Evolutionary conservation across 2,113 vertebrate genomes (phyloP), one percentile per base, ranked within the genome.

Genomic region (Sus scrofa): DNA sequence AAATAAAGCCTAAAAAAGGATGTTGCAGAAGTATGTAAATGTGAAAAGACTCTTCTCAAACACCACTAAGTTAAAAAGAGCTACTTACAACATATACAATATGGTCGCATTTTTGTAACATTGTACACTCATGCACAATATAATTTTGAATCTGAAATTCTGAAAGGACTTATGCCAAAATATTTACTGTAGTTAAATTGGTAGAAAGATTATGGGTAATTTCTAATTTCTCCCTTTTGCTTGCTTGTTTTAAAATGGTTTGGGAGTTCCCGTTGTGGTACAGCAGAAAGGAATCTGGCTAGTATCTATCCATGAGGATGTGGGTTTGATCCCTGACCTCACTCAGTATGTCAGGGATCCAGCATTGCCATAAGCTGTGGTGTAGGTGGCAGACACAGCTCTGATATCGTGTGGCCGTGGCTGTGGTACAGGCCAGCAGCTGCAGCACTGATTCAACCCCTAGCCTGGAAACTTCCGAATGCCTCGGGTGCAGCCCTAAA

Each of bases 91-190:
- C 71, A 83, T 93, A 70, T 54, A 89, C 54, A 85, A 44, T n/a
- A 78, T 62, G 54, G 39, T 88, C n/a, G 86, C 63, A 63, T 54
- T 86, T 89, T 95, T 85, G 11, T 78, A 91, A 78, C 52, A 91
- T 62, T 77, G 54, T 54, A 84, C 44, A 74, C 27, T 74, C 62
- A 67, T 32, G 73, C 37, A 89, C 44, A 74, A 65, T 91, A 54
- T 52, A 94, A 85, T 89, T 96, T 86, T 81, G 56, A 95, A 86
- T 92, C 77, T 92, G 56, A 95, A 95, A 78, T 92, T 85, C 58
- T 84, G 58, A 81, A 85, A 95, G 84, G 16, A 86, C 4, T 62
- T 87, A 87, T 67, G n/a, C 65, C 93, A 89, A 89, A 85, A 95
- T 85, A 92, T 67, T 78, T 52, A 86, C 14, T 62, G 11, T 91